Evolutionary conservation across 2,888 invertebrate genomes (phyloP), one percentile per base, ranked within the genome.

Genomic region (Copidosoma aretas): DNA sequence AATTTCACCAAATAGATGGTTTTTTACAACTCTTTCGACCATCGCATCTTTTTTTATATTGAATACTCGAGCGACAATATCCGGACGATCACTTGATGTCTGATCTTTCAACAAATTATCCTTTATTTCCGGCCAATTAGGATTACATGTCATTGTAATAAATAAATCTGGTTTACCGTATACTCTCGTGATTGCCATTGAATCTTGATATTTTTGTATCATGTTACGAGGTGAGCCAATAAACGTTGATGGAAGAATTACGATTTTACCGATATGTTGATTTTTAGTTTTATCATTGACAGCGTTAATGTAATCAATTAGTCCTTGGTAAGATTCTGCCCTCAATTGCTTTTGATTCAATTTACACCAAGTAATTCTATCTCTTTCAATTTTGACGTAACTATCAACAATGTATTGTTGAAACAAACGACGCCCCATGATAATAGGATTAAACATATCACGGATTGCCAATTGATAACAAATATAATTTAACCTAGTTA

Each of bases 111-210:
- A 51, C 24, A 84, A 62, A 72, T 80, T 78, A 56, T 78, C 75
- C 24, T 51, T 57, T n/a, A 84, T 83, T 76, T 84, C 83, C 19
- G 63, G 71, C 84, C 84, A 84, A 65, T 78, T 78, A 5, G 82
- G 82, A 75, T 84, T 84, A 68, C 82, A 82, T 82, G 73, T 56
- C 24, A 56, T 54, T 54, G 60, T 60, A 12, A 60, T 46, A 24
- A 60, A 49, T 49, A 49, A 49, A 69, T 81, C 79, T 25, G 84
- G 83, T 65, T 78, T 77, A 17, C 84, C 84, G 77, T 72, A 32
- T n/a, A n/a, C n/a, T n/a, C n/a, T n/a, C n/a, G n/a, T n/a, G n/a
- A n/a, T n/a, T n/a, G n/a, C n/a, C n/a, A n/a, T n/a, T n/a, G n/a
- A n/a, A n/a, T n/a, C n/a, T n/a, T n/a, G n/a, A n/a, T n/a, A n/a